Percentiles rank a stretch among this genome's conserved stretches.
These are phyloP conservation scores for Cyclophora albipunctata DNA, from an alignment of 2,888 invertebrate genomes.

Conservation along the genomic window DNA sequence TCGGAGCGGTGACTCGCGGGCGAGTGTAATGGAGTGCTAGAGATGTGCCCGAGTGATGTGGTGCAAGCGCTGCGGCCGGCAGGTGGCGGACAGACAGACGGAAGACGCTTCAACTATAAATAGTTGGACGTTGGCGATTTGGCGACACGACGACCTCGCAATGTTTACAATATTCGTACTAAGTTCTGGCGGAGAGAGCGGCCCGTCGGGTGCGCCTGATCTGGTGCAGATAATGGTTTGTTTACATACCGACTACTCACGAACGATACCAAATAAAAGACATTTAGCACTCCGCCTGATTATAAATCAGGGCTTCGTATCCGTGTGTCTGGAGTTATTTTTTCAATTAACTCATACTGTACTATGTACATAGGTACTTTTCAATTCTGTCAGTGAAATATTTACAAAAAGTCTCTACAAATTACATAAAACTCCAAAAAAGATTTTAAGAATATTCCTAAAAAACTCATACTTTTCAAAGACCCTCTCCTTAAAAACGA, in stretches of 20 bases:
- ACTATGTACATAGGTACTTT: too few species aligned
- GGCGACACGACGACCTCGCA: constrained; percentile 63
- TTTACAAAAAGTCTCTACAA: too few species aligned
- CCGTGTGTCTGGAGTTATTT: background rate
- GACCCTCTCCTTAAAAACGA: too few species aligned
- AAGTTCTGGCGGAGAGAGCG: constrained; percentile 31
- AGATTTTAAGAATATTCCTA: too few species aligned
- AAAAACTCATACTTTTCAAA: too few species aligned
- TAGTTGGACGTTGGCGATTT: constrained; percentile 61
- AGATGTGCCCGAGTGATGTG: constrained; percentile 27
- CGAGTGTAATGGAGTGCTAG: constrained; percentile 24
- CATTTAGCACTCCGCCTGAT: too few species aligned
- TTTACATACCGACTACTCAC: constrained; percentile 14
- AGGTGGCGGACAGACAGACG: constrained; percentile 67
- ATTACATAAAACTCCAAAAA: too few species aligned
- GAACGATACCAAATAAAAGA: background rate
- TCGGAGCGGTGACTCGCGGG: constrained; percentile 47
- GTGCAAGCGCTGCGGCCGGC: constrained; percentile 38
- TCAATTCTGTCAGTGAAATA: too few species aligned
- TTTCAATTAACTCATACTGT: background rate
- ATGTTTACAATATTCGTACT: constrained; percentile 61
- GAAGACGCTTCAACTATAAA: constrained; percentile 64
- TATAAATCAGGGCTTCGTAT: background rate
- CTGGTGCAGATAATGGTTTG: constrained; percentile 19
- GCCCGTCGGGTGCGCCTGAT: constrained; percentile 17